A percentile compares a stretch with the other conserved stretches of the same genome.
Evolutionary conservation across 1,140 invertebrate species (phyloP).

Genomic region (Magallana angulata): DNA sequence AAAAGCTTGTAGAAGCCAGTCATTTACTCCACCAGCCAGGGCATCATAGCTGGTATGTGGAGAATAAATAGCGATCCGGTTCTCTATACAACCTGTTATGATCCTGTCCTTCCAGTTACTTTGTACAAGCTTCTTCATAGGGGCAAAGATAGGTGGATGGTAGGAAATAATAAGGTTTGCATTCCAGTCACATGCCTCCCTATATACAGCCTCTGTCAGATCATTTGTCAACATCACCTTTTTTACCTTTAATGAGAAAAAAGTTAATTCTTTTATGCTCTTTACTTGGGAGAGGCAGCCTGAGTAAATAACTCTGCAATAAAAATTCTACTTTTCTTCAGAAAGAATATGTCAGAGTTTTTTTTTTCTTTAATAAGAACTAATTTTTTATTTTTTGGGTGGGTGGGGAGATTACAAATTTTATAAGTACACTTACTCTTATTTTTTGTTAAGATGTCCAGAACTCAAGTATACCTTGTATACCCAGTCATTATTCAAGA

Average conservation of each 20-base stretch:
- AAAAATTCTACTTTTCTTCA: too few relatives aligned
- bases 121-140: conserved; percentile 88
- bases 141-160: conserved; percentile 95
- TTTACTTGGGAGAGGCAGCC: too few relatives aligned
- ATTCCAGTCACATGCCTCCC: conserved; percentile 87
- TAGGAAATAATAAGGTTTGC: conserved; percentile 94
- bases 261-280: too few relatives aligned
- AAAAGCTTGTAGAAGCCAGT: conserved; percentile 92
- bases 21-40: conserved; percentile 91
- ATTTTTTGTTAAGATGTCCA: too few relatives aligned
- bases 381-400: too few relatives aligned
- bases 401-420: too few relatives aligned
- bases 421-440: too few relatives aligned
- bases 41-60: conserved; percentile 95
- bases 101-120: conserved; percentile 89
- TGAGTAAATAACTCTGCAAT: too few relatives aligned
- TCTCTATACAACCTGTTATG: conserved; percentile 89
- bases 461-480: too few relatives aligned
- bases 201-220: conserved; percentile 89
- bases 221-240: conserved; percentile 96
- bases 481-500: too few relatives aligned
- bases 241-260: conserved; percentile 41
- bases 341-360: too few relatives aligned
- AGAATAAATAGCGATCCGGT: conserved; percentile 93
- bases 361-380: too few relatives aligned